Evolutionary conservation across 2,797 vertebrate genomes (phyloP), one percentile per base, ranked within the genome.

Genomic region (Gephyroberyx darwinii): DNA sequence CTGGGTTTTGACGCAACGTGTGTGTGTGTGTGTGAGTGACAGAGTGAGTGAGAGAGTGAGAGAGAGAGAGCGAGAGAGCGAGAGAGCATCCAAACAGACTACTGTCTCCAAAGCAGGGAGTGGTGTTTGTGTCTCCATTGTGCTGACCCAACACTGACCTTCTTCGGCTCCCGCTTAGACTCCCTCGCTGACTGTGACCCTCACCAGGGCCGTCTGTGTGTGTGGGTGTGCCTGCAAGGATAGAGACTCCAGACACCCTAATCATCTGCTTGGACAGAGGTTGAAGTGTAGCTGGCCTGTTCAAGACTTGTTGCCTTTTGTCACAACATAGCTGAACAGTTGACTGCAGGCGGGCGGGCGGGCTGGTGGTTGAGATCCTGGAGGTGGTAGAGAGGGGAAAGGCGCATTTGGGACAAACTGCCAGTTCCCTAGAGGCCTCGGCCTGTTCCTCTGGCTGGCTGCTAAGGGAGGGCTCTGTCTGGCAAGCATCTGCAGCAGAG

Each of bases 111-210:
- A 22, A 69, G 30, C 45, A 59, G 35, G 62, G 47, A 7, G 35
- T 54, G 47, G 69, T 43, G 30, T 26, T 62, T 43, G 67, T 20
- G n/a, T 53, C 50, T 20, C 50, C 50, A 8, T 20, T 20, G 50
- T 20, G 33, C 45, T 95, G 94, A 37, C 94, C 93, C 0, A 94
- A 92, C 66, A 87, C 84, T 6, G 93, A 94, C 83, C 93, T 94
- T 9, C 91, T 92, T 37, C 90, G 87, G 61, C 86, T 67, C 37
- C 31, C 2, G 35, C 19, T 59, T 1, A 62, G 65, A 77, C 74
- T 72, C 65, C 45, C 63, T 76, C 52, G 39, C 9, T 79, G 68
- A 80, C 62, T 9, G 17, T 56, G 70, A 77, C 39, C 31, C 54
- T 56, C 20, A 14, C 4, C 65, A 48, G 47, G 20, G 30, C 52